A percentile compares a stretch with the other conserved stretches of the same genome.
These are phyloP conservation scores for Drosophila eohydei DNA, from an alignment of 2,888 invertebrate species.

Conservation along the genomic window DNA sequence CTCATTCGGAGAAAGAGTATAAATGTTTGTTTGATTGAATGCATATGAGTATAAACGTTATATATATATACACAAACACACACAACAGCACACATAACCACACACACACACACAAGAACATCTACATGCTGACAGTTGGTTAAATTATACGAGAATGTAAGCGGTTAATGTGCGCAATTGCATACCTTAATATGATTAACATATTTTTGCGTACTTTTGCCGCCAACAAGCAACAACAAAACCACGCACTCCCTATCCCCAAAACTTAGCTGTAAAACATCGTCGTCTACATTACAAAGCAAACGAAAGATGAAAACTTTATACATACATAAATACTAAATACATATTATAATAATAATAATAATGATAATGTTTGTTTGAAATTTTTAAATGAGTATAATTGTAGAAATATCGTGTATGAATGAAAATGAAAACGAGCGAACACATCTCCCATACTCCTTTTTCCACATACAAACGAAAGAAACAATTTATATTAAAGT, in stretches of 20 bases:
- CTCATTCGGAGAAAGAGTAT: constrained; percentile 69
- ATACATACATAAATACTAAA: constrained; percentile 59
- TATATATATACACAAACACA: constrained; percentile 68
- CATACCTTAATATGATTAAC: constrained; percentile 78
- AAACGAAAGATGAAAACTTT: constrained; percentile 60
- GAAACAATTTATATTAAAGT: constrained; percentile 35
- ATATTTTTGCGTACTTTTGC: constrained; percentile 70
- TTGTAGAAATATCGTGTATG: constrained; percentile 76
- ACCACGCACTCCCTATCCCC: constrained; percentile 27
- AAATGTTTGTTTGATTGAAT: constrained; percentile 80
- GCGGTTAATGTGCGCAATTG: constrained; percentile 57
- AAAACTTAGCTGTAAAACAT: constrained; percentile 69
- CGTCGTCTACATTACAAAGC: constrained; percentile 56
- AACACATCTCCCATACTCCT: constrained; percentile 28
- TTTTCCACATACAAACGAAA: constrained; percentile 26
- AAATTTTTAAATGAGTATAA: constrained; percentile 74
- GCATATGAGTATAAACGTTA: constrained; percentile 78
- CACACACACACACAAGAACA: constrained; percentile 58
- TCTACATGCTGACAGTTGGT: constrained; percentile 43
- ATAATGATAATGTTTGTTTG: constrained; percentile 71
- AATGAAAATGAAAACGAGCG: constrained; percentile 60
- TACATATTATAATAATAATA: constrained; percentile 43
- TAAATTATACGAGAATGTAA: constrained; percentile 27
- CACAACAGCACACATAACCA: constrained; percentile 44
- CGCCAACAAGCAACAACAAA: constrained; percentile 36